Evolutionary conservation across 2,113 vertebrate genomes (phyloP), one percentile per base, ranked within the genome.

Genomic region (Hoplias malabaricus): DNA sequence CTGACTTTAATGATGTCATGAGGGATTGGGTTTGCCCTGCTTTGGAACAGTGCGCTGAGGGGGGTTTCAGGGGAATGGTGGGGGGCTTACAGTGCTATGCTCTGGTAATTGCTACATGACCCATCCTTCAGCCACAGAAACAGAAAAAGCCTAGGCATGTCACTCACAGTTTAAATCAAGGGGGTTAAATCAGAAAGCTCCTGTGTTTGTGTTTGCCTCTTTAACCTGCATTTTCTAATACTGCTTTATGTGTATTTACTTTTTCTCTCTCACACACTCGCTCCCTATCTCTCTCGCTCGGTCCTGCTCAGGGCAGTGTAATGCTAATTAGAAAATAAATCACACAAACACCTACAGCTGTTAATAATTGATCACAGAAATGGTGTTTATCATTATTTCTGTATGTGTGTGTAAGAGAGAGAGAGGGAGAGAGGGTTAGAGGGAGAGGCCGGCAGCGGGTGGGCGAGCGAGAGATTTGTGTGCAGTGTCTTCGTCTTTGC

Each of bases 1-100:
- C 86, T 89, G 89, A 82, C 84, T 90, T 86, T 90, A 93, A 92
- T 89, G 86, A 91, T 82, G 83, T 87, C 90, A 86, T 78, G 79
- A 77, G 90, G 89, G 90, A 90, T 79, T 85, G 76, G 81, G 77
- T 13, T 48, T 73, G 11, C 69, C 72, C 77, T 80, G 86, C 87
- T 87, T 46, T 79, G 72, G 71, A 76, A 57, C 23, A 68, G 84
- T 16, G 84, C 86, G 82, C 86, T 78, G 70, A 80, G 80, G 87
- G 85, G 87, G 84, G 83, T 82, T 86, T 77, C 81, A 84, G 71
- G 71, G 67, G 65, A 70, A 65, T 31, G 63, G 74, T 80, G 84
- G 83, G 73, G 65, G 81, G 79, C 80, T 85, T 77, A 34, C 69
- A 72, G 83, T 79, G 5, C 56, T 66, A 75, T 82, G 82, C 71